These are phyloP conservation scores for Zaprionus africanus DNA, from an alignment of 1,140 invertebrate genomes.

Conservation along the genomic window DNA sequence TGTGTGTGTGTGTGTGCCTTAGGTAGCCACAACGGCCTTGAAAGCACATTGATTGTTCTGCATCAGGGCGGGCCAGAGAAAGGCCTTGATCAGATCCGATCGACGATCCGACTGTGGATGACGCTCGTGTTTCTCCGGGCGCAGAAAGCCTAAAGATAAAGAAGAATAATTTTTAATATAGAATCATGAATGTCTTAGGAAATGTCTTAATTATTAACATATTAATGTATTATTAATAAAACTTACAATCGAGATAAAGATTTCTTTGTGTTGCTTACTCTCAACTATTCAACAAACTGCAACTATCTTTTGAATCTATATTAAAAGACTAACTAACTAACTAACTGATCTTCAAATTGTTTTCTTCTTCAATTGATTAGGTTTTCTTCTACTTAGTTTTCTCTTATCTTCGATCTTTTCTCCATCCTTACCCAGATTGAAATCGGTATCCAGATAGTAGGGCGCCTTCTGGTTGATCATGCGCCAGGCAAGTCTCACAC, in stretches of 20 bases:
- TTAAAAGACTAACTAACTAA: not conserved
- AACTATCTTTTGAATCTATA: not conserved
- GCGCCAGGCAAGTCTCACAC: slow-evolving; percentile 86
- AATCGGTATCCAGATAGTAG: slow-evolving; percentile 87
- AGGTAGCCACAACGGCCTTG: slow-evolving; percentile 87
- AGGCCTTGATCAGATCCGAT: slow-evolving; percentile 87
- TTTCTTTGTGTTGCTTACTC: too few relatives aligned
- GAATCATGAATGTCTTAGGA: not conserved
- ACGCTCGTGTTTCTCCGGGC: slow-evolving; percentile 86
- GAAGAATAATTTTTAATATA: not conserved
- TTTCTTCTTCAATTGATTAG: too few relatives aligned
- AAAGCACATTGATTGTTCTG: slow-evolving; percentile 86
- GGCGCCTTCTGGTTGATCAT: slow-evolving; percentile 86
- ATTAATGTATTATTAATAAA: not conserved
- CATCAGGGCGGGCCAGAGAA: slow-evolving; percentile 88
- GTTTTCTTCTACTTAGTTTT: too few relatives aligned
- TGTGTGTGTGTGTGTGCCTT: not conserved
- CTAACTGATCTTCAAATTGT: too few relatives aligned
- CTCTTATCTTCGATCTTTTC: not conserved
- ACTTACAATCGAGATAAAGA: too few relatives aligned
- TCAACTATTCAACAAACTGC: too few relatives aligned
- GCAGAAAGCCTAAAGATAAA: slow-evolving; percentile 62
- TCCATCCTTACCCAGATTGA: slow-evolving; percentile 85
- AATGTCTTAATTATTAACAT: not conserved
- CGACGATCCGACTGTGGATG: slow-evolving; percentile 86